phyloP scores from a whole-genome alignment of 2,797 vertebrate species.

The Cirrhinus molitorella region DNA sequence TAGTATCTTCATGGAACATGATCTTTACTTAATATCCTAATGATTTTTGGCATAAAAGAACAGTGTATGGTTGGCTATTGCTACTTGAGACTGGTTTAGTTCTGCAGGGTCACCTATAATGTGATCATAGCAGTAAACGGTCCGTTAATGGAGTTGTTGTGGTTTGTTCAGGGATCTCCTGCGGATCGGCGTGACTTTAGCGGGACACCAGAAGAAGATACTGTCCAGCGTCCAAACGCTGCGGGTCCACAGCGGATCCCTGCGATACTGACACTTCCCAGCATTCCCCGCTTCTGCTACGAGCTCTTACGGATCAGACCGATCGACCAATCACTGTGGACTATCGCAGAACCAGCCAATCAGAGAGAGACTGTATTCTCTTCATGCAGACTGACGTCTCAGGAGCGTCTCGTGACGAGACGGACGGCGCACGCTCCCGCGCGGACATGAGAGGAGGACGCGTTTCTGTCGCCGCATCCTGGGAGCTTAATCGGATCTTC shows the following conservation, averaged over 20 bases:
- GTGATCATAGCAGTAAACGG: too few relatives aligned
- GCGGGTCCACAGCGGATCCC: slow-evolving; percentile 72
- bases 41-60: too few relatives aligned
- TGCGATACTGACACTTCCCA: slow-evolving; percentile 75
- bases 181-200: slow-evolving; percentile 86
- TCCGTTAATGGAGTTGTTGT: not conserved
- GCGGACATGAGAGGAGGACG: not conserved
- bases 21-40: too few relatives aligned
- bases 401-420: not conserved
- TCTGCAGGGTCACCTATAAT: too few relatives aligned
- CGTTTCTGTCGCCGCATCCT: slow-evolving; percentile 43
- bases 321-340: slow-evolving; percentile 20
- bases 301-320: slow-evolving; percentile 2
- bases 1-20: too few relatives aligned
- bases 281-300: slow-evolving; percentile 12
- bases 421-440: not conserved
- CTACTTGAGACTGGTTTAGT: too few relatives aligned
- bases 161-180: slow-evolving; percentile 73
- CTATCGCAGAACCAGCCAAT: not conserved
- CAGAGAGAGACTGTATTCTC: too few relatives aligned
- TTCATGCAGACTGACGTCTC: not conserved
- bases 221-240: slow-evolving; percentile 87
- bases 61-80: too few relatives aligned
- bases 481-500: slow-evolving; percentile 61
- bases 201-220: slow-evolving; percentile 89